Conservation (phyloP, 2,113 vertebrate species). For the Potamarius usumacintae region DNA sequence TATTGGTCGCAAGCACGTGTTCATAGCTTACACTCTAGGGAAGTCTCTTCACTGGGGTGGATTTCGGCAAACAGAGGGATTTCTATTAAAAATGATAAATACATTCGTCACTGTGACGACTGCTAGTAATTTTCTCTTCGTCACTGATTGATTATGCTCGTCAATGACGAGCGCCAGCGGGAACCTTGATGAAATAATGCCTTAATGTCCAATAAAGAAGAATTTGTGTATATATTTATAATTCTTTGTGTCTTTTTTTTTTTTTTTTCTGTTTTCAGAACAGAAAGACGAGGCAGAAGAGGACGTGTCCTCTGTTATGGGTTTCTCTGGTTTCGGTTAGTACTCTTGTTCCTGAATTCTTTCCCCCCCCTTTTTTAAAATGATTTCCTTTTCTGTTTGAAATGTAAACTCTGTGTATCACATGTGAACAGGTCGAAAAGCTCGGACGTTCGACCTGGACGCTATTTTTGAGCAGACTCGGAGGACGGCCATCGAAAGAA, state of each 20-base stretch:
- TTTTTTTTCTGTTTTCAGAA: slow-evolving; percentile 8
- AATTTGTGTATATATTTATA: background rate
- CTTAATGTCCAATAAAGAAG: too few species aligned
- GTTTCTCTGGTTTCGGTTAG: slow-evolving; percentile 78
- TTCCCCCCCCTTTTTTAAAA: background rate
- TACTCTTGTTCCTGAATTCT: background rate
- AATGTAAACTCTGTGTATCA: background rate
- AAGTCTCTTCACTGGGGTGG: too few species aligned
- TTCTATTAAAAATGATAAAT: too few species aligned
- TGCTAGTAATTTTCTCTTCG: too few species aligned
- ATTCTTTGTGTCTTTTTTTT: background rate
- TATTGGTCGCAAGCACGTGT: too few species aligned
- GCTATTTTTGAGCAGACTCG: slow-evolving; percentile 97
- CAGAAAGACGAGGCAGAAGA: slow-evolving; percentile 52
- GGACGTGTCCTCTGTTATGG: slow-evolving; percentile 75
- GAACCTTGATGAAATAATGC: too few species aligned
- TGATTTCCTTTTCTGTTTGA: background rate
- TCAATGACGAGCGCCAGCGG: too few species aligned
- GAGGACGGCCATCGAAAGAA: slow-evolving; percentile 92
- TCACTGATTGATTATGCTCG: too few species aligned
- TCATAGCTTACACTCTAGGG: too few species aligned
- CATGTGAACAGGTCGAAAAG: slow-evolving; percentile 84
- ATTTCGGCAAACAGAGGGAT: too few species aligned
- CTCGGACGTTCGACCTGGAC: slow-evolving; percentile 92
- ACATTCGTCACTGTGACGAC: too few species aligned